Evolutionary conservation across 2,113 vertebrate genomes (phyloP).

Genomic region (Poicephalus meyeri): DNA sequence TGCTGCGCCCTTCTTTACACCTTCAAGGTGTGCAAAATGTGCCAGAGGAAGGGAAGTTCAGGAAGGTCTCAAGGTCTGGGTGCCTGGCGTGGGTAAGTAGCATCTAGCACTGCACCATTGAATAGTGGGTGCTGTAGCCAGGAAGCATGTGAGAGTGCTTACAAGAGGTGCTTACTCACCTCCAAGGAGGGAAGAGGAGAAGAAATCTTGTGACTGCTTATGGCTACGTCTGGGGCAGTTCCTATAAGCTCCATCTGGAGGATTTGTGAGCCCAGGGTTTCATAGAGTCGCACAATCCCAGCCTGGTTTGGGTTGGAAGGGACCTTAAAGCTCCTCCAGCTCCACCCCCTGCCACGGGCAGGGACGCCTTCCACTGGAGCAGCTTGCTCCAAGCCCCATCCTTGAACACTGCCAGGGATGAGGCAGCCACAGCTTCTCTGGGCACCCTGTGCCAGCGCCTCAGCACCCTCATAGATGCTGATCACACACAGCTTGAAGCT

Average conservation of each 20-base stretch:
- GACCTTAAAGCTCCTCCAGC: neutral
- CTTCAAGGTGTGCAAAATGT: neutral
- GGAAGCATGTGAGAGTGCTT: neutral
- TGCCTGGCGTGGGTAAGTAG: neutral
- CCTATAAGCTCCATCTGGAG: neutral
- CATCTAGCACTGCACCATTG: neutral
- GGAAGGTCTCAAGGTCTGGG: neutral
- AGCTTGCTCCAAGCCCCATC: neutral
- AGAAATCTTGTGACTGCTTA: neutral
- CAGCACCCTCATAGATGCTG: neutral
- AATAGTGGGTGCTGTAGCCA: neutral
- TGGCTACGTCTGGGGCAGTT: neutral
- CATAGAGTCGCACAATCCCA: neutral
- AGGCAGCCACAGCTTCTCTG: neutral
- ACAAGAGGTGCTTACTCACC: neutral
- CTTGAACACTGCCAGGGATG: neutral
- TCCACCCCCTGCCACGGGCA: neutral
- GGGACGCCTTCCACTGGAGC: neutral
- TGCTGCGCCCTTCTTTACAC: neutral
- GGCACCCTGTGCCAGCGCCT: neutral
- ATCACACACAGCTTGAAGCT: neutral
- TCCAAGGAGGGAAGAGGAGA: neutral
- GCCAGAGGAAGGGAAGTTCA: neutral
- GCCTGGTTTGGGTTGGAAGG: neutral
- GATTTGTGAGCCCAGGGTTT: neutral